phyloP scores from a whole-genome alignment of 2,888 invertebrate genomes.

The Dolichopus griseipennis region DNA sequence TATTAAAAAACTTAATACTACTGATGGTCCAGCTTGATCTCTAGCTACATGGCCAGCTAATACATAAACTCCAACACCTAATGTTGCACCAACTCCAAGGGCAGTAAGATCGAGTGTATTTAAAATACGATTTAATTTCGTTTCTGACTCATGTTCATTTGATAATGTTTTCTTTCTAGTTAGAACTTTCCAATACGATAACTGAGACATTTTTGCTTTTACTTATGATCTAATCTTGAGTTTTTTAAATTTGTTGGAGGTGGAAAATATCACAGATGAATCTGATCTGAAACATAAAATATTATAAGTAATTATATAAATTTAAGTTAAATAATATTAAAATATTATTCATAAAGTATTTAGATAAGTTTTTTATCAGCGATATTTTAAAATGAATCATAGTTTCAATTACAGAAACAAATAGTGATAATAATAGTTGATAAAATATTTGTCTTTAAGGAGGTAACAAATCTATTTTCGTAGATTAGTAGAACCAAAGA shows the following conservation, averaged over 20 bases:
- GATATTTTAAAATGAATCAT: too few relatives aligned
- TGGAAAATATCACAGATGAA: slow-evolving; percentile 30
- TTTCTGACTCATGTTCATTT: slow-evolving; percentile 30
- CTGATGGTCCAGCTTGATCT: slow-evolving; percentile 72
- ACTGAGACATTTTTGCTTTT: slow-evolving; percentile 23
- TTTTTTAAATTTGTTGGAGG: slow-evolving; percentile 45
- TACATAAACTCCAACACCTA: slow-evolving; percentile 86
- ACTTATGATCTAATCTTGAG: background rate
- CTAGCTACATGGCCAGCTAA: slow-evolving; percentile 71
- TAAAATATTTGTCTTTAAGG: too few relatives aligned
- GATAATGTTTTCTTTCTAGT: slow-evolving; percentile 37
- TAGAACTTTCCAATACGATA: slow-evolving; percentile 39
- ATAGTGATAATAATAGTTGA: too few relatives aligned
- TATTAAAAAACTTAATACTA: slow-evolving; percentile 76
- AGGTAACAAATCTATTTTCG: too few relatives aligned
- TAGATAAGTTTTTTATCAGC: too few relatives aligned
- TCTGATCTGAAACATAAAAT: too few relatives aligned
- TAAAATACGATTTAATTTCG: slow-evolving; percentile 36
- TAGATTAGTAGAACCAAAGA: too few relatives aligned
- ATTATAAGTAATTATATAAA: too few relatives aligned
- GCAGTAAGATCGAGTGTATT: slow-evolving; percentile 60
- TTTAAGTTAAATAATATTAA: too few relatives aligned
- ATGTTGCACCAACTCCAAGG: slow-evolving; percentile 67
- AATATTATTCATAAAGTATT: too few relatives aligned
- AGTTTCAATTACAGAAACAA: too few relatives aligned